Evolutionary conservation across 2,797 vertebrate species (phyloP).

Genomic region (Synaphobranchus kaupii): DNA sequence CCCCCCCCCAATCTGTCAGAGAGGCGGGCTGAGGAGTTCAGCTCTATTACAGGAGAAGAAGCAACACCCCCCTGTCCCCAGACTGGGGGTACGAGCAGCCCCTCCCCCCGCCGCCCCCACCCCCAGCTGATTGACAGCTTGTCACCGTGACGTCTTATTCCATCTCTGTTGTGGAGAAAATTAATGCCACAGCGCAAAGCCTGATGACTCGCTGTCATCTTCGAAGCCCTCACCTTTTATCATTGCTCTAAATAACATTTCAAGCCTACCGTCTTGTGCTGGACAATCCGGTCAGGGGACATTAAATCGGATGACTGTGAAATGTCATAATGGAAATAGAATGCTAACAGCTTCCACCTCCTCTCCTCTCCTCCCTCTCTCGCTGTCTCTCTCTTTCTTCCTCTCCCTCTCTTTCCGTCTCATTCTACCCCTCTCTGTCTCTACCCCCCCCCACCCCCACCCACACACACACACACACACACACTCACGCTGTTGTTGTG

Average conservation of each 20-base stretch:
- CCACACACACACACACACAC: not conserved
- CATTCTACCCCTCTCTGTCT: no score
- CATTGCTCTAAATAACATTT: conserved; percentile 94
- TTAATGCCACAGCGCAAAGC: conserved; percentile 72
- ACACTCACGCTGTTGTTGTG: conserved; percentile 44
- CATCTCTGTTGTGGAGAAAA: conserved; percentile 92
- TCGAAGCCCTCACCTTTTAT: conserved; percentile 95
- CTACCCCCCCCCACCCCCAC: no score
- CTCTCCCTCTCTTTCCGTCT: no score
- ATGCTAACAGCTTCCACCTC: conserved; percentile 86
- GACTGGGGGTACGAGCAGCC: conserved; percentile 69
- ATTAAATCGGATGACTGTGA: conserved; percentile 91
- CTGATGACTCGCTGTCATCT: conserved; percentile 96
- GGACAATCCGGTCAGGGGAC: conserved; percentile 89
- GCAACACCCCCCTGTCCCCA: conserved; percentile 47
- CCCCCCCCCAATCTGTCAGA: conserved; percentile 69
- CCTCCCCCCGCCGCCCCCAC: conserved; percentile 27
- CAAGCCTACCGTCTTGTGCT: conserved; percentile 86
- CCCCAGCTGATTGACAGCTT: conserved; percentile 91
- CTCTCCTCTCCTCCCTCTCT: conserved; percentile 40
- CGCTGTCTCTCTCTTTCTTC: conserved; percentile 27
- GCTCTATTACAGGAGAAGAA: conserved; percentile 83
- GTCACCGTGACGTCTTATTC: conserved; percentile 98
- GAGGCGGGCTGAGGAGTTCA: conserved; percentile 73
- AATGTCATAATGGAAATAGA: conserved; percentile 92